These are phyloP conservation scores for Rhogogaster chlorosoma DNA, from an alignment of 2,888 invertebrate genomes.

Conservation along the genomic window DNA sequence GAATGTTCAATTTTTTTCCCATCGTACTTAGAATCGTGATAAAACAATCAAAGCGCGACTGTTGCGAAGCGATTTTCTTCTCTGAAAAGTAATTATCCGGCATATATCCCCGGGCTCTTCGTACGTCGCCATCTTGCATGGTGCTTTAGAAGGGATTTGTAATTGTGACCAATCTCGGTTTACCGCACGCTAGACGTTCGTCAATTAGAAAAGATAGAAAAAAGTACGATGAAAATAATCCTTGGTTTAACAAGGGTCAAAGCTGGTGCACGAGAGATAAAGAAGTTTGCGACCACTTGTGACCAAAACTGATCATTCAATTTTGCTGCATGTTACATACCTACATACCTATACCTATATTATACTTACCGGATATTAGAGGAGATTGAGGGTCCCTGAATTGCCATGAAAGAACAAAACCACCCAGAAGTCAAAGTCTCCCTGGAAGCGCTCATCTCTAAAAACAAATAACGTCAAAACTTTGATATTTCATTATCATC, in stretches of 20 bases:
- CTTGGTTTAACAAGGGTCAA: constrained; percentile 24
- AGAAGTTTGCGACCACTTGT: not conserved
- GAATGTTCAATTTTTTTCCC: not conserved
- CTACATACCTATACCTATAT: not conserved
- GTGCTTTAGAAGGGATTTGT: constrained; percentile 33
- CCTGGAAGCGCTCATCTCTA: not conserved
- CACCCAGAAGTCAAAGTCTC: not conserved
- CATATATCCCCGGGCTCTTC: constrained; percentile 3
- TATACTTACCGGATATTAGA: not conserved
- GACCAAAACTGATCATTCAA: constrained; percentile 23
- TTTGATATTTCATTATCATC: constrained; percentile 5
- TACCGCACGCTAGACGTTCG: constrained; percentile 29
- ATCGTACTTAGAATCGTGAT: not conserved
- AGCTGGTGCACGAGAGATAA: constrained; percentile 18
- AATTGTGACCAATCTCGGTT: constrained; percentile 42
- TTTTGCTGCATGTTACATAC: not conserved
- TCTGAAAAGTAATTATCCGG: constrained; percentile 37
- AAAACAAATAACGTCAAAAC: not conserved
- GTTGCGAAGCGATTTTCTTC: not conserved
- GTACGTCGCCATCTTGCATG: not conserved
- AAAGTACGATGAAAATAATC: not conserved
- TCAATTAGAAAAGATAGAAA: constrained; percentile 39
- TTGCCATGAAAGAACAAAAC: not conserved
- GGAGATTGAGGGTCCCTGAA: not conserved
- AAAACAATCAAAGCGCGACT: not conserved